Percentiles rank a stretch among this genome's conserved stretches.
Evolutionary conservation across 2,113 vertebrate species (phyloP).

Genomic region (Hemichromis elongatus): DNA sequence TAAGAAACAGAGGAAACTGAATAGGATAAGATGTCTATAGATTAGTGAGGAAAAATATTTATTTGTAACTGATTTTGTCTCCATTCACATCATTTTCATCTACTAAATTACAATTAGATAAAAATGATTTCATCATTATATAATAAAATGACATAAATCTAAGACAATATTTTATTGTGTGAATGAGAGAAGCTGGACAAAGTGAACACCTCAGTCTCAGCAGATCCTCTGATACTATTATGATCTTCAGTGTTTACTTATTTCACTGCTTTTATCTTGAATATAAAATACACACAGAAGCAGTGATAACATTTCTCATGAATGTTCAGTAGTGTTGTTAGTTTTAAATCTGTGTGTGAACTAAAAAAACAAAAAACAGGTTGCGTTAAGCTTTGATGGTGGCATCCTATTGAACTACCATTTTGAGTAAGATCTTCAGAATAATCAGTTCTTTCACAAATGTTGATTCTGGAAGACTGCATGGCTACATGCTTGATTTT

Average conservation of each 20-base stretch:
- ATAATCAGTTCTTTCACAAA: too few relatives aligned
- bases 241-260: not conserved
- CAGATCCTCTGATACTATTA: not conserved
- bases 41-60: not conserved
- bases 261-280: not conserved
- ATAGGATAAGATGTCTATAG: not conserved
- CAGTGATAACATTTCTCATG: not conserved
- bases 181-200: not conserved
- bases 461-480: too few relatives aligned
- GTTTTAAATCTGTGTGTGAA: too few relatives aligned
- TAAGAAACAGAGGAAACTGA: not conserved
- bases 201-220: not conserved
- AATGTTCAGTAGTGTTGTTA: too few relatives aligned
- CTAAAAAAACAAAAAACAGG: too few relatives aligned
- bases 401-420: too few relatives aligned
- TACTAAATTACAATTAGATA: not conserved
- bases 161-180: not conserved
- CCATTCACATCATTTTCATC: not conserved
- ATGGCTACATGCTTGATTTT: too few relatives aligned
- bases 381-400: too few relatives aligned
- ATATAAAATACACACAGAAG: accelerated
- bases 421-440: too few relatives aligned
- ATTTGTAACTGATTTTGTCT: not conserved
- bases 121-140: not conserved
- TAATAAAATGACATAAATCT: not conserved